phyloP scores from a whole-genome alignment of 2,113 vertebrate genomes.

The Neotoma lepida region DNA sequence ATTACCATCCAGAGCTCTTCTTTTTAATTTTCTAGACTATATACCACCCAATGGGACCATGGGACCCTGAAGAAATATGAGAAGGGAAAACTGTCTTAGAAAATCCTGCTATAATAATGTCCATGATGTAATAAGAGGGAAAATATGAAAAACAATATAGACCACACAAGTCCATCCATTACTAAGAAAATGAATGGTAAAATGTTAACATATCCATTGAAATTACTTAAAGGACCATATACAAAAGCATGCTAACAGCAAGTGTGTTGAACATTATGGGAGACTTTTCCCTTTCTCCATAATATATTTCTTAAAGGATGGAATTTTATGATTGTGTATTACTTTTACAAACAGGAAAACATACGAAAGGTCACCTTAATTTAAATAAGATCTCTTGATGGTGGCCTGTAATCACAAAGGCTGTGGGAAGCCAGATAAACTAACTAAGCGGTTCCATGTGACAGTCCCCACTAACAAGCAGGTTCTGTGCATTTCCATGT shows the following conservation, averaged over 20 bases:
- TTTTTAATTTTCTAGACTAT: slow-evolving; percentile 21
- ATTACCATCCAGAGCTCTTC: background rate
- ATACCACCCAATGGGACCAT: background rate
- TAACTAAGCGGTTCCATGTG: slow-evolving; percentile 50
- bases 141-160: background rate
- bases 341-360: slow-evolving; percentile 61
- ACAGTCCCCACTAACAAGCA: slow-evolving; percentile 47
- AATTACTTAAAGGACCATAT: background rate
- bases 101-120: background rate
- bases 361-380: slow-evolving; percentile 47
- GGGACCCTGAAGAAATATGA: slow-evolving; percentile 41
- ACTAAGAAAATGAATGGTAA: slow-evolving; percentile 37
- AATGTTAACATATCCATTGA: background rate
- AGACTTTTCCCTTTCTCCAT: slow-evolving; percentile 19
- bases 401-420: slow-evolving; percentile 42
- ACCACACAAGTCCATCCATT: slow-evolving; percentile 16
- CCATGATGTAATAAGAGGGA: background rate
- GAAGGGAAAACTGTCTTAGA: slow-evolving; percentile 26
- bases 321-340: slow-evolving; percentile 31
- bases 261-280: slow-evolving; percentile 32
- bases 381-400: slow-evolving; percentile 49
- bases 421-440: slow-evolving; percentile 26
- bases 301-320: slow-evolving; percentile 34
- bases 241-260: background rate
- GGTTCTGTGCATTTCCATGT: background rate